These are phyloP conservation scores for Alitta virens DNA, from an alignment of 2,888 invertebrate species.

Conservation along the genomic window DNA sequence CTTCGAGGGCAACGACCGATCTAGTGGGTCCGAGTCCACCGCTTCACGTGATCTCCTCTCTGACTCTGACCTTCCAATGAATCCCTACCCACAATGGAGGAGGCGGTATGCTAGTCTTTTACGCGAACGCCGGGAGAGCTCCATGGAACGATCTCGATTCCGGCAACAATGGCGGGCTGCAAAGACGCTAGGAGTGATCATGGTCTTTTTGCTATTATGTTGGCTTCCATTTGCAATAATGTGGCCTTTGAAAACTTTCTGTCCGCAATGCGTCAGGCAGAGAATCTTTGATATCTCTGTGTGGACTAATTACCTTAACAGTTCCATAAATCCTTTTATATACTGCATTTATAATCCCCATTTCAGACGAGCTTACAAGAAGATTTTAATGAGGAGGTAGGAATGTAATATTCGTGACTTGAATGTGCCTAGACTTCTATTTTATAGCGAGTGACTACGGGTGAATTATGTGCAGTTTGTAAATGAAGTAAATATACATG, in stretches of 20 bases:
- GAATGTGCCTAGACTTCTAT: too few relatives aligned
- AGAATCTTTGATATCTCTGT: constrained; percentile 30
- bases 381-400: constrained; percentile 5
- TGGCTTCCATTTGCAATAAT: constrained; percentile 41
- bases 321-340: constrained; percentile 38
- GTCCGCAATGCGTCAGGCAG: constrained; percentile 29
- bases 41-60: background rate
- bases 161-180: constrained; percentile 35
- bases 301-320: constrained; percentile 41
- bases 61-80: background rate
- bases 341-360: constrained; percentile 37
- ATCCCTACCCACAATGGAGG: background rate
- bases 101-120: constrained; percentile 19
- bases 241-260: constrained; percentile 38
- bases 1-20: constrained; percentile 1
- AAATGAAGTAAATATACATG: too few relatives aligned
- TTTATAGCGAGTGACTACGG: too few relatives aligned
- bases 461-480: too few relatives aligned
- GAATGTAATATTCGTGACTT: background rate
- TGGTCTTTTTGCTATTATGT: constrained; percentile 37
- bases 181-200: constrained; percentile 37
- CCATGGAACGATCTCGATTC: constrained; percentile 20
- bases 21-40: background rate
- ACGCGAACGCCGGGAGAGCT: constrained; percentile 18
- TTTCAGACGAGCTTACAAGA: constrained; percentile 20